Evolutionary conservation across 1,140 invertebrate genomes (phyloP).

Genomic region (Zaprionus africanus): DNA sequence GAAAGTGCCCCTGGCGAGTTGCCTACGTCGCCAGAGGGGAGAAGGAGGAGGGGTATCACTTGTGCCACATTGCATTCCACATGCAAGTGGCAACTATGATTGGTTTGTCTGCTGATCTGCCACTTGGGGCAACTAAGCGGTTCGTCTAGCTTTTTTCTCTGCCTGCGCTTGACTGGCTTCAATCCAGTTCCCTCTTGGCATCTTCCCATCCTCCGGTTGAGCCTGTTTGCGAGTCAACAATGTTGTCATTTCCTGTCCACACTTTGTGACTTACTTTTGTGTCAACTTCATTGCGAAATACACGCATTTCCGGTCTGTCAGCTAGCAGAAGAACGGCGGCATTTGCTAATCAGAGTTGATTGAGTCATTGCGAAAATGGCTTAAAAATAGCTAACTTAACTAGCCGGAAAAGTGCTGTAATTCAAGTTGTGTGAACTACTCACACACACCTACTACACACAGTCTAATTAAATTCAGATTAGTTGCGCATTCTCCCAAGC

Average conservation of each 20-base stretch:
- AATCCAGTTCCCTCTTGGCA: not conserved
- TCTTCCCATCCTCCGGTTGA: not conserved
- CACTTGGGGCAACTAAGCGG: not conserved
- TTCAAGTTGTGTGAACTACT: not conserved
- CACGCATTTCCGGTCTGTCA: constrained; percentile 35
- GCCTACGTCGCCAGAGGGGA: not conserved
- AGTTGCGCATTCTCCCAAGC: not conserved
- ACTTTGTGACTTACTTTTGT: constrained; percentile 21
- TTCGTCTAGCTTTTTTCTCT: not conserved
- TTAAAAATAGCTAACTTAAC: constrained; percentile 2
- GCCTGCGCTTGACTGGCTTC: constrained; percentile 24
- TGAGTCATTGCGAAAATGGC: constrained; percentile 3
- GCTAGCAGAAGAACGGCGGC: not conserved
- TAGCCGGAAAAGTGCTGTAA: not conserved
- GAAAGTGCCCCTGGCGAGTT: not conserved
- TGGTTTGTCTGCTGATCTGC: constrained; percentile 7
- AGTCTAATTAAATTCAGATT: not conserved
- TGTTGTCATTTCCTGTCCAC: constrained; percentile 38
- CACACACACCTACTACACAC: not conserved
- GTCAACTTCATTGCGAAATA: constrained; percentile 19
- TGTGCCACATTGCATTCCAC: constrained; percentile 25
- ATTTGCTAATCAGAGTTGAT: not conserved
- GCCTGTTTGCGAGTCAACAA: constrained; percentile 30
- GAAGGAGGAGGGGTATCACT: not conserved
- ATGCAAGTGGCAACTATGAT: constrained; percentile 28